Base-by-base conservation (phyloP, 2,797 vertebrate genomes). In the Sus cebifrons region DNA sequence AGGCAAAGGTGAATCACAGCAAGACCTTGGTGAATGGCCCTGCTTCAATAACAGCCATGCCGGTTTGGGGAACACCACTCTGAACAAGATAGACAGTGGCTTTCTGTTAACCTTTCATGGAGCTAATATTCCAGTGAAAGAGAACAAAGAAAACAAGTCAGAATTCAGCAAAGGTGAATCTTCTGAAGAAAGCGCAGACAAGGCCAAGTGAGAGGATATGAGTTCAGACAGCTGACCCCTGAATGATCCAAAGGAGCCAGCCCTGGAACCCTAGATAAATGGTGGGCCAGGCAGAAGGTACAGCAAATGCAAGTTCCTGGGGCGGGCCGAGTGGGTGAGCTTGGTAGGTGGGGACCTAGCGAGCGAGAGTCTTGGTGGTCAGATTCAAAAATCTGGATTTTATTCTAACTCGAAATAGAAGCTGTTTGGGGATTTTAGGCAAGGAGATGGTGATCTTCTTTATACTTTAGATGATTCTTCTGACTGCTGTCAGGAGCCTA, bases 301-400 rank as follows among this genome's bases (percentile, higher is more conserved):
- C 25, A 44, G 64, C 20, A 36, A 36, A 44, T 11, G 8, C 60
- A 73, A 44, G 87, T n/a, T 15, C 13, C 62, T n/a, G 6, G 18
- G 54, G 18, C 2, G 71, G 20, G 18, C 11, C 1, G 14, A 11
- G n/a, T 21, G 14, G 8, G 17, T n/a, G 16, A 71, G 17, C 25
- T 81, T 20, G 65, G 23, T n/a, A 13, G 9, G 3, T 0, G 0
- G 4, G 3, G 8, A 4, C 17, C 32, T 44, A 3, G 2, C 5
- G 25, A 87, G n/a, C 52, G 15, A 65, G 44, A 5, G 0, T 52
- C 62, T 70, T 89, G 16, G 36, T 21, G 12, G 32, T 75, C 40
- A 81, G 70, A 13, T 29, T 64, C 44, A 83, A 67, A 25, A 54
- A 40, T 81, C 10, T 71, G 29, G 60, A 70, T 84, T 92, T 95